Base-by-base conservation (phyloP, 2,113 vertebrate species). In the Bubo bubo region DNA sequence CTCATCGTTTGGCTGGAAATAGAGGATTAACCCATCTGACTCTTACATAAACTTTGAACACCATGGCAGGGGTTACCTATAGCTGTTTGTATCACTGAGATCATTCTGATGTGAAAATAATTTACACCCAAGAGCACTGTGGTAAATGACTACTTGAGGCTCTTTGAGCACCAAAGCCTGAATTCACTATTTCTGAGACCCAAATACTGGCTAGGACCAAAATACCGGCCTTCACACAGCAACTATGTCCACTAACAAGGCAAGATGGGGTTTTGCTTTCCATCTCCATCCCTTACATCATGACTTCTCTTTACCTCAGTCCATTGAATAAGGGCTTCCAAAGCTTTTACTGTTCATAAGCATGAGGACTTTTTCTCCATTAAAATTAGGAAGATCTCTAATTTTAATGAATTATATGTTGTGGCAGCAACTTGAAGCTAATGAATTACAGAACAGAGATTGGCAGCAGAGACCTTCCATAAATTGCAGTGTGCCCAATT, bases 401-500 rank as follows among this genome's bases (percentile, higher is more conserved):
- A 53, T 92, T 96, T 90, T 81, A 95, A 88, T 82, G 64, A 79
- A 32, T 53, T 73, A 34, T 82, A 52, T 43, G 21, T 64, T 91
- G 52, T 71, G 77, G 56, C 83, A 93, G 91, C 56, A 96, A 91
- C 77, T 82, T 70, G 80, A 95, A 93, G 67, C 67, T 90, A 90
- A 96, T 85, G 32, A 95, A 91, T 94, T 86, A 73, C 91, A 93
- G 86, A 95, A 28, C 14, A 73, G 68, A 82, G 56, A 30, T 15
- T 97, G 86, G 86, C 76, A 88, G 39, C 30, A 79, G 70, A 92
- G 50, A 63, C 80, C 53, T 23, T 87, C 72, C 67, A 24, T 67
- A 79, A 89, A 16, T 73, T 82, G 59, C 50, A 76, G 24, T 21
- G n/a, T 89, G 37, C 49, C 21, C 47, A 90, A 63, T 95, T 93